Evolutionary conservation across 2,113 vertebrate species (phyloP).

Genomic region (Platysteira castanea): DNA sequence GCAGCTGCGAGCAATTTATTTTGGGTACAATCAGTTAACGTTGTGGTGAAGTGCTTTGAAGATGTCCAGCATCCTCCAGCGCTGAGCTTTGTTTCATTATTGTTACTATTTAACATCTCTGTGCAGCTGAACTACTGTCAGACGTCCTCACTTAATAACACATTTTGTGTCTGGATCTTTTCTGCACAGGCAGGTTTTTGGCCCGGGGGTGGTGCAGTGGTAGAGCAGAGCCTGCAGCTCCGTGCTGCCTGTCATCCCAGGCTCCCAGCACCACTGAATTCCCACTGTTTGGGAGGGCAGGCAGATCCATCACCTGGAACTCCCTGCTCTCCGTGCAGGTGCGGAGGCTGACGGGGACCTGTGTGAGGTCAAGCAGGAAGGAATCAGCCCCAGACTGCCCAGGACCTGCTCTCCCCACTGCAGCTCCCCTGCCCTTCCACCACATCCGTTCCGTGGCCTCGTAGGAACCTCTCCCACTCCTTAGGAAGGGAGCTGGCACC

Average conservation of each 20-base stretch:
- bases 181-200: conserved; percentile 30
- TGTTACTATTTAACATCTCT: conserved; percentile 32
- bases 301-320: neutral
- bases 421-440: neutral
- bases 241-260: neutral
- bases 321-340: fast-evolving
- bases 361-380: neutral
- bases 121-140: conserved; percentile 38
- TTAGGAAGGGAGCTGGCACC: neutral
- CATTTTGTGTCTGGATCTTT: conserved; percentile 3
- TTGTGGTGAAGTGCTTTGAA: conserved; percentile 42
- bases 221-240: neutral
- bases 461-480: fast-evolving
- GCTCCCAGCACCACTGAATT: neutral
- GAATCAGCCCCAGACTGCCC: neutral
- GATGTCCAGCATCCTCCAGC: neutral
- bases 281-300: neutral
- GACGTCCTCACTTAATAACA: neutral
- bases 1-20: conserved; percentile 31
- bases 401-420: neutral
- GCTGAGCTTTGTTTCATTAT: neutral
- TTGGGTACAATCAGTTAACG: neutral
- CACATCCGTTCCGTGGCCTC: fast-evolving
- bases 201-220: neutral
- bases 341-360: neutral